These are phyloP conservation scores for Notolabrus celidotus DNA, from an alignment of 2,797 vertebrate genomes.

Conservation along the genomic window DNA sequence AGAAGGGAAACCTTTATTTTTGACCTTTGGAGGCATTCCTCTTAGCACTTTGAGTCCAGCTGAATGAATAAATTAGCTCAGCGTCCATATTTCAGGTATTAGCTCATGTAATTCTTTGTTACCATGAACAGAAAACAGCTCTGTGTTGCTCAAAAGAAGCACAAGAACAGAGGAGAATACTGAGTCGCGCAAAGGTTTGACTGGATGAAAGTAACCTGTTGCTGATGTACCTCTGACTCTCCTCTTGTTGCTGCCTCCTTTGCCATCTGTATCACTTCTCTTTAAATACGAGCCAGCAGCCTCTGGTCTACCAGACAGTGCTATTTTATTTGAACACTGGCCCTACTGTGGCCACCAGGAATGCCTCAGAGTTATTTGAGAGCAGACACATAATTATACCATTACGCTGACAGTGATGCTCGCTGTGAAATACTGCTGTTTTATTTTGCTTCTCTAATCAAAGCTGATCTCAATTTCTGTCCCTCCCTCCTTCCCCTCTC, in stretches of 20 bases:
- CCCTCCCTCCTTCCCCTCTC: conserved; percentile 27
- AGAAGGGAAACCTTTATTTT: neutral
- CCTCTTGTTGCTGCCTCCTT: conserved; percentile 53
- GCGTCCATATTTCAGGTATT: conserved; percentile 65
- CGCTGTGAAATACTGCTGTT: conserved; percentile 63
- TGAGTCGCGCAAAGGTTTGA: conserved; percentile 30
- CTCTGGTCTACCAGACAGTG: conserved; percentile 72
- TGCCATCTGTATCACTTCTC: conserved; percentile 64
- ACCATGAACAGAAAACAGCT: conserved; percentile 19
- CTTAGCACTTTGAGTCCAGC: conserved; percentile 4
- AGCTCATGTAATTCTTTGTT: conserved; percentile 54
- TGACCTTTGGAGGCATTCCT: conserved; percentile 27
- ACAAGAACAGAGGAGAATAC: conserved; percentile 35
- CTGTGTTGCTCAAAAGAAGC: conserved; percentile 24
- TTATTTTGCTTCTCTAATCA: conserved; percentile 66
- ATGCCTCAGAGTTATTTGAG: conserved; percentile 78
- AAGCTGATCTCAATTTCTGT: conserved; percentile 60
- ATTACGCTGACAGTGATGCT: conserved; percentile 69
- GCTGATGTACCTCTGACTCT: conserved; percentile 43
- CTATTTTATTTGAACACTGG: conserved; percentile 76
- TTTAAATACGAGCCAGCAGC: conserved; percentile 67
- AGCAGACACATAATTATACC: conserved; percentile 79
- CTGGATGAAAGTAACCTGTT: conserved; percentile 54
- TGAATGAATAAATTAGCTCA: conserved; percentile 30
- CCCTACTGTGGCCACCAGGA: conserved; percentile 70